phyloP scores from a whole-genome alignment of 2,797 vertebrate genomes.

The Psittacula derbiana region DNA sequence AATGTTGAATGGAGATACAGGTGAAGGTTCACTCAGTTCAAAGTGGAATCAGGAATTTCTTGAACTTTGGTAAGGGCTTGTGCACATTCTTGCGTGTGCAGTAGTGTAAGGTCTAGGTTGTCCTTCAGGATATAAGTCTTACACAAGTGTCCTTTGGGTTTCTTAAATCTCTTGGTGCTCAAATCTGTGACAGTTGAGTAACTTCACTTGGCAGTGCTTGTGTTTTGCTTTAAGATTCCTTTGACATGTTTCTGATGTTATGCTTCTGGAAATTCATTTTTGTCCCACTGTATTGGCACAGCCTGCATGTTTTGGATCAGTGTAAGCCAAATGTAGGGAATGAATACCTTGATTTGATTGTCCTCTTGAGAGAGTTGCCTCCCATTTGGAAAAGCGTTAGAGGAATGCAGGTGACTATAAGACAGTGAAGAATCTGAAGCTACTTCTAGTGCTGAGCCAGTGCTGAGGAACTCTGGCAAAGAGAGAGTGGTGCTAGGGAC shows the following conservation, averaged over 20 bases:
- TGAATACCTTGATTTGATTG: background rate
- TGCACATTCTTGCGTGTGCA: accelerated
- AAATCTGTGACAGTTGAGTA: background rate
- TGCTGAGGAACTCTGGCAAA: background rate
- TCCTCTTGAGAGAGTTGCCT: background rate
- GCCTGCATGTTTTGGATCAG: background rate
- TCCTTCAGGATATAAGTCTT: background rate
- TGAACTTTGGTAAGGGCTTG: background rate
- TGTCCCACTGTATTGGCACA: background rate
- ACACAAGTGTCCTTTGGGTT: background rate
- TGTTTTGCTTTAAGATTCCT: constrained; percentile 15
- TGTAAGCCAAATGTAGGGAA: background rate
- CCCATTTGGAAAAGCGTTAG: background rate
- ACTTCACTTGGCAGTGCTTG: background rate
- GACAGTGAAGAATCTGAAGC: background rate
- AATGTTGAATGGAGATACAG: background rate
- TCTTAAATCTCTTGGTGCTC: background rate
- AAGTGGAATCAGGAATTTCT: background rate
- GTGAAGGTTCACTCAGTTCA: background rate
- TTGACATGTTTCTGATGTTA: background rate
- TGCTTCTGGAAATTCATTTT: background rate
- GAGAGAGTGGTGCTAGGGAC: background rate
- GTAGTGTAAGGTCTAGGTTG: background rate
- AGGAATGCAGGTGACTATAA: background rate
- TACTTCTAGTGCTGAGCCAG: background rate